Percentiles rank a stretch among this genome's conserved stretches.
phyloP scores from a whole-genome alignment of 2,797 vertebrate genomes.

The Allobates femoralis region DNA sequence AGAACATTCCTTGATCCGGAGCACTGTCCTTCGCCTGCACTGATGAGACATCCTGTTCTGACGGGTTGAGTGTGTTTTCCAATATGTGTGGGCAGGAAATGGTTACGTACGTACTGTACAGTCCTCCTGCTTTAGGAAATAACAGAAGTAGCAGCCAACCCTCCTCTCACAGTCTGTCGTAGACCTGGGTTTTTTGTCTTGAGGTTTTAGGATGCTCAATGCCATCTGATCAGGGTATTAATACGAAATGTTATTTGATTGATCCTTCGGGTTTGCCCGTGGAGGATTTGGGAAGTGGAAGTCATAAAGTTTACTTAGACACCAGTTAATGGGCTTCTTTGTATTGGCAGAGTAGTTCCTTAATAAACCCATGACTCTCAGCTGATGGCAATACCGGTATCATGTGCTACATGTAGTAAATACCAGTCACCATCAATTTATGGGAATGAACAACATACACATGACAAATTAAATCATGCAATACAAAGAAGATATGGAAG shows the following conservation, averaged over 20 bases:
- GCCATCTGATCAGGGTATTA: not conserved
- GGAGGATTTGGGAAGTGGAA: not conserved
- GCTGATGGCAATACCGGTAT: conserved; percentile 17
- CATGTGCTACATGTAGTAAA: conserved; percentile 5
- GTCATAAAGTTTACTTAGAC: not conserved
- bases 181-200: conserved; percentile 17
- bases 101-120: not conserved
- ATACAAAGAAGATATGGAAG: not conserved
- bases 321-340: not conserved
- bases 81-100: conserved; percentile 30
- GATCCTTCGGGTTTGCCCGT: not conserved
- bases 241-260: not conserved
- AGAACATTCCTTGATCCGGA: not conserved
- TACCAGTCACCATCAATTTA: not conserved
- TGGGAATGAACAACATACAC: not conserved
- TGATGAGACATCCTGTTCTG: conserved; percentile 16
- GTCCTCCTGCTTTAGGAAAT: conserved; percentile 40
- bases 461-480: not conserved
- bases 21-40: not conserved
- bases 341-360: not conserved
- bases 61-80: not conserved
- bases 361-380: conserved; percentile 23
- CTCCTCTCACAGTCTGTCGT: not conserved
- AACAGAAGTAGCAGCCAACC: conserved; percentile 10
- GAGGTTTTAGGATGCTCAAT: not conserved